Evolutionary conservation across 1,140 invertebrate species (phyloP), one percentile per base, ranked within the genome.

Genomic region (Panagrolaimus sp.): DNA sequence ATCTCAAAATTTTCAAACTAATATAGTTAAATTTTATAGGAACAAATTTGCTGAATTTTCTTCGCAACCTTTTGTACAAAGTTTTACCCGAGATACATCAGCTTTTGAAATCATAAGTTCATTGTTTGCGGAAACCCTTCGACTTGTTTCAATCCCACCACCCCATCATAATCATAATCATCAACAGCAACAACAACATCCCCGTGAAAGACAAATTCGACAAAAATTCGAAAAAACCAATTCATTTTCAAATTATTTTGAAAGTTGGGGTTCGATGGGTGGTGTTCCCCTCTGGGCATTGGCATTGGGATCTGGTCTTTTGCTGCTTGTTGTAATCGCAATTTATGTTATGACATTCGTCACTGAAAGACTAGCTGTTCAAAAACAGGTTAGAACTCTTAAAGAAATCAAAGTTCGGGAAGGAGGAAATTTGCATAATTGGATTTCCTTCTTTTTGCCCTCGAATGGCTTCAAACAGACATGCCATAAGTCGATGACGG

Each of bases 11-110:
- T n/a, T 21, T 1, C 21, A 9, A 55, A 55, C n/a, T 1, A 1
- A 2, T 4, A 38, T 7, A 38, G 2, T 55, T 1, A 28, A 9
- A 8, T 9, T 9, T 55, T 55, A 2, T n/a, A 55, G 52, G n/a
- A 55, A 55, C n/a, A 55, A 55, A 10, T 28, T 55, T 9, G 52
- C 52, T n/a, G 21, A 55, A 10, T 28, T 55, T 12, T 55, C 52
- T 24, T 24, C 52, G 9, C 12, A 55, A 10, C 52, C 52, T 10
- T 21, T 28, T 28, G 52, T 55, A 9, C 52, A 55, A 24, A 28
- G 21, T 28, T 24, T 55, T 28, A 28, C 21, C 6, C 17, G 9
- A 10, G 28, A 55, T 17, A 55, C 52, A 10, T 14, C 21, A 10
- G 21, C 52, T 1, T 55, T 55, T 21, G 28, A 21, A 10, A 28